Percentiles rank a stretch among this genome's conserved stretches.
Evolutionary conservation across 2,888 invertebrate species (phyloP).

Genomic region (Epistrophe eligans): DNA sequence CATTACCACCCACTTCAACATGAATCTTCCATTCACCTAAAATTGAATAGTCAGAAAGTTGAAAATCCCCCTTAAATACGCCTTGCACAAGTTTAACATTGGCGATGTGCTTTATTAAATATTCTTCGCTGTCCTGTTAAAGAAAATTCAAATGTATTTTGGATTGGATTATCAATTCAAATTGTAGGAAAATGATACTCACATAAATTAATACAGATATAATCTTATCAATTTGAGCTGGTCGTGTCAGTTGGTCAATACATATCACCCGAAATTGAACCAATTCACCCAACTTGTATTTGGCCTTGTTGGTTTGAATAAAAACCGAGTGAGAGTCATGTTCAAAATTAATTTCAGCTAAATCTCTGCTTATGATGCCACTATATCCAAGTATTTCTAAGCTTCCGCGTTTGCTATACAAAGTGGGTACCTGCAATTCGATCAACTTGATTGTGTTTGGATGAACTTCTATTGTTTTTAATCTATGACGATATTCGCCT

Average conservation of each 20-base stretch:
- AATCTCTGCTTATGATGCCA: conserved; percentile 28
- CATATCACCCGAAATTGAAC: conserved; percentile 87
- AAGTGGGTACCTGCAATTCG: conserved; percentile 6
- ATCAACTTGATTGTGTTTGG: conserved; percentile 37
- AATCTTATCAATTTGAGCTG: conserved; percentile 85
- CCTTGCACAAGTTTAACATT: conserved; percentile 83
- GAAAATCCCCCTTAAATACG: conserved; percentile 90
- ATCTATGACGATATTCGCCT: background rate
- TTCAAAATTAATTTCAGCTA: background rate
- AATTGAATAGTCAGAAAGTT: conserved; percentile 90
- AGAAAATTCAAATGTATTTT: no score
- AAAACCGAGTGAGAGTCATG: conserved; percentile 88
- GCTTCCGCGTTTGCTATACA: background rate
- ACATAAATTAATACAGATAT: conserved; percentile 86
- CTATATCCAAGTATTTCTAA: background rate
- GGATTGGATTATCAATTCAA: no score
- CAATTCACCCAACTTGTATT: conserved; percentile 94
- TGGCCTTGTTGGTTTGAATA: conserved; percentile 95
- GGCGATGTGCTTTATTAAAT: conserved; percentile 93
- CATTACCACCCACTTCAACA: conserved; percentile 47
- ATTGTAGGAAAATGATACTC: conserved; percentile 80
- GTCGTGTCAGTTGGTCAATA: conserved; percentile 89
- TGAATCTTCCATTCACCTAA: conserved; percentile 92
- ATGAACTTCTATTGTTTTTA: conserved; percentile 29
- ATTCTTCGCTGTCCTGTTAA: conserved; percentile 89